Base-by-base conservation (phyloP, 37 sponge, comb jelly and placozoan genomes). In the Crambe crambe region DNA sequence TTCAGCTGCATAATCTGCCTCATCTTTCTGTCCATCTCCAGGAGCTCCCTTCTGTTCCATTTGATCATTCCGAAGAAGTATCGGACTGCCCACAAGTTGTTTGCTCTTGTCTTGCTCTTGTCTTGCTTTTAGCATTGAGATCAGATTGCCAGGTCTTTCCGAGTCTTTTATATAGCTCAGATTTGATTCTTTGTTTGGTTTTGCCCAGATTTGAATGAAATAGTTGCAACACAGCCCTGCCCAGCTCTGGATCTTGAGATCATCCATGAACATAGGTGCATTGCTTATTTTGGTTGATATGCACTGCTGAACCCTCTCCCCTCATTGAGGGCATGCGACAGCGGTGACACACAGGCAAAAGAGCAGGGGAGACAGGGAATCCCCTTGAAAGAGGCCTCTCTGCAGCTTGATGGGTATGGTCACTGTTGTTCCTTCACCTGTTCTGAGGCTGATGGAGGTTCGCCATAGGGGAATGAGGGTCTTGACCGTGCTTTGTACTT, bases 361-460 rank as follows among this genome's bases (percentile, higher is more conserved):
- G 37, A 74, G 75, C 21, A 83, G 75, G 36, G 75, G 75, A 1
- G 75, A 83, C 9, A 83, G 58, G 68, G 83, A 74, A 35, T 82
- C 82, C 6, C 83, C 83, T 43, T 75, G 75, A 42, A 83, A 83
- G 15, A 83, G 56, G 10, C 83, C 75, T 44, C 83, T 3, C 26
- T 56, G 25, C 4, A 56, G 8, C n/a, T 38, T 40, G 9, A 70
- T 38, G 42, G 34, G 37, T 3, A 35, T 9, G 5, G 4, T 36
- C 37, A 1, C 37, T 31, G 17, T 10, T 10, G 37, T 6, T 15
- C 67, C 67, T 15, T 30, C 36, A 15, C 2, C 67, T 3, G 36
- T 66, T 30, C 34, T 10, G 15, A 30, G 6, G 59, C 4, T 4
- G n/a, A n/a, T n/a, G n/a, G n/a, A n/a, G n/a, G n/a, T n/a, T n/a